Base-by-base conservation (phyloP, 2,113 vertebrate genomes). In the Stercorarius parasiticus region DNA sequence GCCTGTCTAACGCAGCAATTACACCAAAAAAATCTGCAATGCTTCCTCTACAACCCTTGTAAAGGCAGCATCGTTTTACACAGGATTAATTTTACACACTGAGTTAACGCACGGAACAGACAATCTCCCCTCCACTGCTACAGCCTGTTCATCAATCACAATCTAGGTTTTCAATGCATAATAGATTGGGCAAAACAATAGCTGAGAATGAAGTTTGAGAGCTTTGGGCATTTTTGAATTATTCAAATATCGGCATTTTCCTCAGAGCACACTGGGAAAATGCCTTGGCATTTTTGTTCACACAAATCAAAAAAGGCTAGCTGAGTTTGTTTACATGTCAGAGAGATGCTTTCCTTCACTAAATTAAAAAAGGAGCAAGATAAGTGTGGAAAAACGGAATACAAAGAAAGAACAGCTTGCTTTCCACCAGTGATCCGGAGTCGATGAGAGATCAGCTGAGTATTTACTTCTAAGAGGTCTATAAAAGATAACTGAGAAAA, bases 161-260 rank as follows among this genome's bases (percentile, higher is more conserved):
- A 78, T 67, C 5, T 36, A 93, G 82, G 64, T 86, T 92, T 95
- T 95, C 95, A 97, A 32, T 95, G 90, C 67, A 94, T 95, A 96
- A 95, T 84, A 96, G 91, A 64, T 25, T 0, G 7, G 65, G 49
- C 83, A 96, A 97, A 97, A 97, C 84, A 96, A 96, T 88, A 96
- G 94, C 67, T 80, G 79, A 95, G 84, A 93, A 94, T 36, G 26
- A 95, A 73, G 81, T 96, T 90, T 81, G 88, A 96, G 93, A 86
- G 84, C 79, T 93, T 69, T 74, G 62, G 58, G 62, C 65, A 78
- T 95, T 94, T 95, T 12, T 87, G 2, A 90, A 90, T 90, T 91
- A 90, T 86, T 93, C 66, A 92, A 93, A 86, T 91, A 94, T 81
- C 14, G 0, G 77, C 52, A 79, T 92, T 95, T 92, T 86, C 70